phyloP scores from a whole-genome alignment of 2,797 vertebrate species.

The Caiman crocodilus region DNA sequence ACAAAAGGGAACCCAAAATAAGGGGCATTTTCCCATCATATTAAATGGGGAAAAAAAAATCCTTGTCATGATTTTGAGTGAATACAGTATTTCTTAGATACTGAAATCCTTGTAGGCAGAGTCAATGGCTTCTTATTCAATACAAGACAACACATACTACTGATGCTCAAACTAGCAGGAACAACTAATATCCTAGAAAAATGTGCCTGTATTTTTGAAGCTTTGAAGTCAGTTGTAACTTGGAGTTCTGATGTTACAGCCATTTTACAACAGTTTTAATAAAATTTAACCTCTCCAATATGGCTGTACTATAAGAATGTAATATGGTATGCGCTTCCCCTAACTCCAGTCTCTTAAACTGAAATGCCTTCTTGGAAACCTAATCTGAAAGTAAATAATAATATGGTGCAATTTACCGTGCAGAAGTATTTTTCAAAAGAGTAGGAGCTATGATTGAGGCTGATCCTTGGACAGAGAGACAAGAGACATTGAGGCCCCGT shows the following conservation, averaged over 20 bases:
- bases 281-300: background rate
- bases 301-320: background rate
- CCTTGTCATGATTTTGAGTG: no score
- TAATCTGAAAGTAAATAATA: background rate
- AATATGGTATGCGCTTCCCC: background rate
- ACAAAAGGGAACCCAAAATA: no score
- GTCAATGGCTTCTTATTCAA: background rate
- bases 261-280: background rate
- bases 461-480: constrained; percentile 96
- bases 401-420: constrained; percentile 83
- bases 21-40: no score
- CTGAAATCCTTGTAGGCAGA: background rate
- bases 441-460: constrained; percentile 91
- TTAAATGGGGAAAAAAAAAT: no score
- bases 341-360: background rate
- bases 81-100: background rate
- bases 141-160: background rate
- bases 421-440: constrained; percentile 90
- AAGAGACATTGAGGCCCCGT: constrained; percentile 88
- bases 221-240: background rate
- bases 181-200: background rate
- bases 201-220: background rate
- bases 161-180: background rate
- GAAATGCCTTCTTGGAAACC: background rate
- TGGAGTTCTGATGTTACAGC: background rate